Evolutionary conservation across 2,797 vertebrate genomes (phyloP).

Genomic region (Hydrolagus colliei): DNA sequence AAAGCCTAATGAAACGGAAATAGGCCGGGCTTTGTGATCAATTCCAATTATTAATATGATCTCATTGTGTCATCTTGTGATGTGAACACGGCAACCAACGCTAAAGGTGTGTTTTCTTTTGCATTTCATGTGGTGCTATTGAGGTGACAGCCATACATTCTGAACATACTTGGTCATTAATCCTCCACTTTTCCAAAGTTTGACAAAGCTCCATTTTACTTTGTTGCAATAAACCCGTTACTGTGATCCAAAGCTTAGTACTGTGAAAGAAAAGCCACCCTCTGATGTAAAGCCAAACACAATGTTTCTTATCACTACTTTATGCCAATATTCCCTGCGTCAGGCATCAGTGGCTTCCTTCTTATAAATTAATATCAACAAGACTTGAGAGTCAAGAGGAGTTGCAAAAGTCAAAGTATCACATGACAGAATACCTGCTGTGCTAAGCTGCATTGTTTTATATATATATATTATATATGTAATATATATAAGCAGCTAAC

Average conservation of each 20-base stretch:
- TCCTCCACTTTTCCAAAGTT: background rate
- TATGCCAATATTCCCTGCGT: background rate
- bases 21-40: too few relatives aligned
- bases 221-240: background rate
- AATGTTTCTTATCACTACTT: background rate
- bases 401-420: slow-evolving; percentile 21
- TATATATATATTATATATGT: too few relatives aligned
- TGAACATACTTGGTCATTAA: background rate
- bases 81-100: background rate
- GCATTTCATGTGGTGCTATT: background rate
- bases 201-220: slow-evolving; percentile 2
- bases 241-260: slow-evolving; percentile 3
- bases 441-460: background rate
- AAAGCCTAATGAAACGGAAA: too few relatives aligned
- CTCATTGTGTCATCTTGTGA: background rate
- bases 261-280: background rate
- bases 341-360: background rate
- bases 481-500: background rate
- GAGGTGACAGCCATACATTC: background rate
- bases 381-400: background rate
- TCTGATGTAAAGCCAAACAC: background rate
- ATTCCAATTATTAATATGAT: background rate
- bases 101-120: background rate
- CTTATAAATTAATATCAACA: background rate
- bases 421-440: background rate